Evolutionary conservation across 2,797 vertebrate genomes (phyloP).

Genomic region (Antennarius maculatus): DNA sequence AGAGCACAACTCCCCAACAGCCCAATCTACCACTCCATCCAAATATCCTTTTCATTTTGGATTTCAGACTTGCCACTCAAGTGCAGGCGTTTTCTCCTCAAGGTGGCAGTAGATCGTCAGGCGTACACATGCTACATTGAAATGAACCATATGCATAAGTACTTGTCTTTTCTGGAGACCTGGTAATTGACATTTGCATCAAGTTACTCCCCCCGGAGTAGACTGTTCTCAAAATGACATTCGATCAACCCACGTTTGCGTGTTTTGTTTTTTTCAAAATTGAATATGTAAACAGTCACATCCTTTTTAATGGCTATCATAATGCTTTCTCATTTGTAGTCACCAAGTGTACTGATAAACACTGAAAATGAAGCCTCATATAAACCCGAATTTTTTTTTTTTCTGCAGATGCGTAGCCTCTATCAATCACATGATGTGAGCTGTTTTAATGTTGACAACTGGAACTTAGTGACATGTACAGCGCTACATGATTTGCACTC

Average conservation of each 20-base stretch:
- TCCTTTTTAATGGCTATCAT: conserved; percentile 73
- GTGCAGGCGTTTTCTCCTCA: conserved; percentile 51
- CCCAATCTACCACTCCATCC: neutral
- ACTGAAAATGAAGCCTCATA: conserved; percentile 38
- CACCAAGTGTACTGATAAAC: conserved; percentile 60
- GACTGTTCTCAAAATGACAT: conserved; percentile 64
- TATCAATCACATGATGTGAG: conserved; percentile 57
- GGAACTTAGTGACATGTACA: conserved; percentile 35
- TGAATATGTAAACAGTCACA: conserved; percentile 80
- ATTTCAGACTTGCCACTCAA: conserved; percentile 15
- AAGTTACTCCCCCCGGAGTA: conserved; percentile 69
- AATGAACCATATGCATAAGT: conserved; percentile 43
- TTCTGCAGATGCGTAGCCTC: conserved; percentile 19
- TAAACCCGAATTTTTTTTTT: conserved; percentile 45
- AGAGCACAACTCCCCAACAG: conserved; percentile 6
- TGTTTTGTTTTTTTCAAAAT: conserved; percentile 46
- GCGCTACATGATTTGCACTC: conserved; percentile 41
- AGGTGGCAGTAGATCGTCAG: conserved; percentile 81
- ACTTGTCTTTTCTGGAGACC: conserved; percentile 65
- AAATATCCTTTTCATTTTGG: conserved; percentile 24
- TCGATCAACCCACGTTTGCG: conserved; percentile 75
- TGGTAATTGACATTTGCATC: conserved; percentile 81
- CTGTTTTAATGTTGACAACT: no score
- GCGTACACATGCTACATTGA: conserved; percentile 38
- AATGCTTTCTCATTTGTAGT: conserved; percentile 70